Evolutionary conservation across 1,140 invertebrate species (phyloP).

Genomic region (Rhagoletis zephyria): DNA sequence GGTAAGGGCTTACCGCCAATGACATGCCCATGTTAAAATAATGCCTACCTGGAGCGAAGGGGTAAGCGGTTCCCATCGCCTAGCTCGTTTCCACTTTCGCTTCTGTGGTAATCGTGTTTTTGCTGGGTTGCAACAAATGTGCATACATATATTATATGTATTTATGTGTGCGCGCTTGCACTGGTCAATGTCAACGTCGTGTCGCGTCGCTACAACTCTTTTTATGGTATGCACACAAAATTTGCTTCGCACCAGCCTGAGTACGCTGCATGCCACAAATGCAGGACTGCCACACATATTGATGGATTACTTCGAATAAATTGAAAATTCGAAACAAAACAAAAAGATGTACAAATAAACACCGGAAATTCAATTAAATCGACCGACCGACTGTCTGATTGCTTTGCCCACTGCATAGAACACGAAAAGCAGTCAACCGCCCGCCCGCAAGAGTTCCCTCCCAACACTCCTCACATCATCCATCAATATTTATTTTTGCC

Average conservation of each 20-base stretch:
- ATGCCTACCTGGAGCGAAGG: too few relatives aligned
- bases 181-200: background rate
- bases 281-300: background rate
- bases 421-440: background rate
- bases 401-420: constrained; percentile 1
- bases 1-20: too few relatives aligned
- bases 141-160: background rate
- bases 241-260: background rate
- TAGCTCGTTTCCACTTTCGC: background rate
- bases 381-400: constrained; percentile 42
- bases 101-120: too few relatives aligned
- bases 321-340: background rate
- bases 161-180: background rate
- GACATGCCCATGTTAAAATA: too few relatives aligned
- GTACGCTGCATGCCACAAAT: background rate
- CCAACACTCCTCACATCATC: constrained; percentile 1
- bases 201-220: background rate
- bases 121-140: too few relatives aligned
- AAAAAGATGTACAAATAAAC: constrained; percentile 24
- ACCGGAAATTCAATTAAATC: constrained; percentile 51
- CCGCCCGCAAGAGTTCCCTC: background rate
- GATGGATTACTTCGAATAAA: constrained; percentile 28
- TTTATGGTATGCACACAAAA: background rate
- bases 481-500: constrained; percentile 34
- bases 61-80: too few relatives aligned